These are phyloP conservation scores for Piaya cayana DNA, from an alignment of 2,113 vertebrate species.

Conservation along the genomic window DNA sequence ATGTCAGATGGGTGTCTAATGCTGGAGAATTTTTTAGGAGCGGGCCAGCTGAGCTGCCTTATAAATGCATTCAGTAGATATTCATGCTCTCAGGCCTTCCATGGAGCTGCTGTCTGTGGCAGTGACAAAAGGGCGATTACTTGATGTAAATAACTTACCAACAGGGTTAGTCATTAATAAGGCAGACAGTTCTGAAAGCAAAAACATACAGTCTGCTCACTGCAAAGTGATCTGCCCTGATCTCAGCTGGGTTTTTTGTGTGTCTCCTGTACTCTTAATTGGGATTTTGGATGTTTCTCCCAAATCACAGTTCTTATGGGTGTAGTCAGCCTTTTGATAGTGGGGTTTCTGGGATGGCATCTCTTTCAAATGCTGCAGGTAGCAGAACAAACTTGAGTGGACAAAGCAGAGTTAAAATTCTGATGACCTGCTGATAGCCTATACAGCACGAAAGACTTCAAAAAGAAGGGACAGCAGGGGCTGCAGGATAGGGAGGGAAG, in stretches of 20 bases:
- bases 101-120: background rate
- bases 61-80: background rate
- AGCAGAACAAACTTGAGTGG: background rate
- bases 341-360: background rate
- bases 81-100: background rate
- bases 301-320: background rate
- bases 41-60: background rate
- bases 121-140: background rate
- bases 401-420: background rate
- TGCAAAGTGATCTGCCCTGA: background rate
- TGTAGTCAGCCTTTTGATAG: background rate
- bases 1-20: background rate
- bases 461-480: background rate
- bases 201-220: background rate
- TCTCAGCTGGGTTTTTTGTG: background rate
- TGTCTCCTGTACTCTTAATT: background rate
- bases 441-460: background rate
- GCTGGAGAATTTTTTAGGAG: background rate
- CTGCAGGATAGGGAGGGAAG: background rate
- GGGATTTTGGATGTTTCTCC: background rate
- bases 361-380: background rate
- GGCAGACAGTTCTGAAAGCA: background rate
- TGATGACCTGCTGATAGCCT: background rate
- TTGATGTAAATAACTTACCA: constrained; percentile 1
- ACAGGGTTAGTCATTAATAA: constrained; percentile 10